Percentiles rank a stretch among this genome's conserved stretches.
Conservation (phyloP, 2,113 vertebrate species). For the Cyanistes caeruleus region DNA sequence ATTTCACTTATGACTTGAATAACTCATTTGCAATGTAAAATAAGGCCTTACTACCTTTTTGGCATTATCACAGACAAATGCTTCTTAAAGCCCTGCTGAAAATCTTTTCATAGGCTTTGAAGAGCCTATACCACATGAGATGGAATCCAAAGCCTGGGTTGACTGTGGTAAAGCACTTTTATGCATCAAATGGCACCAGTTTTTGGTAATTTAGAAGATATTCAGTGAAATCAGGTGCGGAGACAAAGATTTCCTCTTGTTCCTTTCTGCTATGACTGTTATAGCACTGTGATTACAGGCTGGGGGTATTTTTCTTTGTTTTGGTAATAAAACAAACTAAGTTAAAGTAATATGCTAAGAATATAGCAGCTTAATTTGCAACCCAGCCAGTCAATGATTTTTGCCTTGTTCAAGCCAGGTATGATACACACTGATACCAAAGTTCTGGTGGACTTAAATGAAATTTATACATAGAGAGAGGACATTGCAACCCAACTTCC, state of each 20-base stretch:
- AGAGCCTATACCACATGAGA: neutral
- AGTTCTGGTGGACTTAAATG: neutral
- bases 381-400: neutral
- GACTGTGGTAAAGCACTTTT: neutral
- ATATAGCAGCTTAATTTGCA: neutral
- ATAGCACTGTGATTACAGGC: neutral
- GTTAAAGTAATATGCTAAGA: neutral
- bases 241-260: neutral
- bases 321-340: neutral
- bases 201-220: neutral
- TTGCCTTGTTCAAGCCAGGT: neutral
- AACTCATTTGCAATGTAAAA: conserved; percentile 72
- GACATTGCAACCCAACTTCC: neutral
- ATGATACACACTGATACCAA: neutral
- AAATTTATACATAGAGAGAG: neutral
- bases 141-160: neutral
- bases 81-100: neutral
- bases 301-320: neutral
- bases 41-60: conserved; percentile 40
- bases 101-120: neutral
- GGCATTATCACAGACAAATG: conserved; percentile 37
- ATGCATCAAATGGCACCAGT: neutral
- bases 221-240: neutral
- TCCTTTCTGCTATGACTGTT: neutral
- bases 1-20: conserved; percentile 72